These are phyloP conservation scores for Sinella curviseta DNA, from an alignment of 1,140 invertebrate genomes.

Conservation along the genomic window DNA sequence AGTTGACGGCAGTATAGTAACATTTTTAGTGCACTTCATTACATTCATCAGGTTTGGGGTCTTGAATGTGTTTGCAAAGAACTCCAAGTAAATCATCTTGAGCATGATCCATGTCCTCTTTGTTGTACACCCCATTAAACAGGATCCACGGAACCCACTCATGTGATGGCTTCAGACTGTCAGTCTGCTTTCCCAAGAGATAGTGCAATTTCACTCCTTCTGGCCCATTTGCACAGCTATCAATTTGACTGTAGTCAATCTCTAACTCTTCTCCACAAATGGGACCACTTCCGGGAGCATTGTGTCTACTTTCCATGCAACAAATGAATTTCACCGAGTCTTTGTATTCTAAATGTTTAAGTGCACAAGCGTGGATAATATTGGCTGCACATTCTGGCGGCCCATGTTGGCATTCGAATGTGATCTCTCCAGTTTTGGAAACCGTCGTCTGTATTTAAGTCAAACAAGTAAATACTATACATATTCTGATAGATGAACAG, in stretches of 20 bases:
- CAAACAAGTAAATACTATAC: background rate
- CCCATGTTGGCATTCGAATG: slow-evolving; percentile 43
- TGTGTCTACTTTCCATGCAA: slow-evolving; percentile 25
- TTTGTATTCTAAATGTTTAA: slow-evolving; percentile 23
- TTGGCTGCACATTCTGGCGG: slow-evolving; percentile 40
- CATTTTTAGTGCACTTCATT: slow-evolving; percentile 32
- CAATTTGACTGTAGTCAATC: slow-evolving; percentile 29
- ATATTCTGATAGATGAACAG: background rate
- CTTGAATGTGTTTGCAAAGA: slow-evolving; percentile 31
- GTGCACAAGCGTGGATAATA: slow-evolving; percentile 37
- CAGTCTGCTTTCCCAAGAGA: slow-evolving; percentile 28
- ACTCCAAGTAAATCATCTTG: slow-evolving; percentile 35
- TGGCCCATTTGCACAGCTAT: slow-evolving; percentile 6
- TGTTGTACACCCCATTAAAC: slow-evolving; percentile 33
- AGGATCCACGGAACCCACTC: slow-evolving; percentile 40
- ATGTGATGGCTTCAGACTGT: slow-evolving; percentile 29
- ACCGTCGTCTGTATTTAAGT: slow-evolving; percentile 1
- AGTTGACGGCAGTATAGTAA: too few species aligned
- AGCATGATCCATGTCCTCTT: slow-evolving; percentile 31
- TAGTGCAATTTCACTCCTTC: slow-evolving; percentile 36
- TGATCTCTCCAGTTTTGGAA: background rate
- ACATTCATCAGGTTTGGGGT: slow-evolving; percentile 31
- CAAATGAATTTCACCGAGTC: slow-evolving; percentile 27
- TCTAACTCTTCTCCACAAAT: slow-evolving; percentile 31
- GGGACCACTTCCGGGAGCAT: background rate